These are phyloP conservation scores for Polyommatus iphigenia DNA, from an alignment of 2,888 invertebrate genomes.

Conservation along the genomic window DNA sequence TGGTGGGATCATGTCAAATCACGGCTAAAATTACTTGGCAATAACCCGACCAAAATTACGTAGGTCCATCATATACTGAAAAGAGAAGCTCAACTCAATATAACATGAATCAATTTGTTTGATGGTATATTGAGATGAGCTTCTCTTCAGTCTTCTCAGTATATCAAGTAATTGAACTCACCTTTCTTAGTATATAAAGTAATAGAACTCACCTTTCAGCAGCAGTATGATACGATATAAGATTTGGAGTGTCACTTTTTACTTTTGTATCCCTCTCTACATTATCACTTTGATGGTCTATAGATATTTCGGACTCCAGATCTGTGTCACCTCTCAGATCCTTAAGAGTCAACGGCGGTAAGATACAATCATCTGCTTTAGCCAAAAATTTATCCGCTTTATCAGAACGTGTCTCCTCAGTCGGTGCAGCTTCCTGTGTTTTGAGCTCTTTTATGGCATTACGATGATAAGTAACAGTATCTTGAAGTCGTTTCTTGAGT, in stretches of 20 bases:
- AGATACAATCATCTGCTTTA: slow-evolving; percentile 45
- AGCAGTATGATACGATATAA: slow-evolving; percentile 58
- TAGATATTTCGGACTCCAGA: slow-evolving; percentile 45
- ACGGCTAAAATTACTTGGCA: too few relatives aligned
- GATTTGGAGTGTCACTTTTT: slow-evolving; percentile 44
- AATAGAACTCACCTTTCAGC: slow-evolving; percentile 57
- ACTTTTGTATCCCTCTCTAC: slow-evolving; percentile 41
- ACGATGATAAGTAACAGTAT: slow-evolving; percentile 57
- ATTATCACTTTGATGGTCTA: slow-evolving; percentile 25
- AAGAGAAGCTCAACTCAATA: too few relatives aligned
- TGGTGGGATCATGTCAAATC: too few relatives aligned
- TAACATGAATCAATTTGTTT: too few relatives aligned
- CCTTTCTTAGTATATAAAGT: slow-evolving; percentile 48
- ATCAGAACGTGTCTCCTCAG: slow-evolving; percentile 22
- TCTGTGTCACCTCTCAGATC: slow-evolving; percentile 56
- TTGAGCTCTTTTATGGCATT: slow-evolving; percentile 50
- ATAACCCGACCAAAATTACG: too few relatives aligned
- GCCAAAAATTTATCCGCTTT: slow-evolving; percentile 25
- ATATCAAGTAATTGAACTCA: slow-evolving; percentile 41
- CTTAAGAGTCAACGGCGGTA: slow-evolving; percentile 53
- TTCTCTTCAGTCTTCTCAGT: not conserved
- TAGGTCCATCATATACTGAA: too few relatives aligned
- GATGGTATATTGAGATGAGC: too few relatives aligned
- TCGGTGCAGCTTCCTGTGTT: slow-evolving; percentile 33
- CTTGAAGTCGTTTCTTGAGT: slow-evolving; percentile 60